These are phyloP conservation scores for Ovibos moschatus DNA, from an alignment of 2,113 vertebrate species.

Conservation along the genomic window DNA sequence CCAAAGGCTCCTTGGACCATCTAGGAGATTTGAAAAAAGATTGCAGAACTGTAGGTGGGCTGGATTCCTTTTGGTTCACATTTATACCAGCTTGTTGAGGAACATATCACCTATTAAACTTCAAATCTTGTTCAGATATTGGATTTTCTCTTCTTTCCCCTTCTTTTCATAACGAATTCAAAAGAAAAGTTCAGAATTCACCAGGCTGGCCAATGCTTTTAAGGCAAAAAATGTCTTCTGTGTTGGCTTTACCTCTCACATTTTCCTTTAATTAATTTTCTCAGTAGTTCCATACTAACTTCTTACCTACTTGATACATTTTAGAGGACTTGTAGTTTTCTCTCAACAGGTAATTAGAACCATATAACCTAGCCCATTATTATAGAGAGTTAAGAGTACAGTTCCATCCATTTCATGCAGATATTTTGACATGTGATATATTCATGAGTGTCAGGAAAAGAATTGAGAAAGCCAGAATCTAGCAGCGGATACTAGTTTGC, in stretches of 20 bases:
- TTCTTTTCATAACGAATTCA: background rate
- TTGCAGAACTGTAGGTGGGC: background rate
- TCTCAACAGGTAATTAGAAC: background rate
- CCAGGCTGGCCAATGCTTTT: background rate
- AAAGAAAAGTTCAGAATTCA: background rate
- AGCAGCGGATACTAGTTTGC: background rate
- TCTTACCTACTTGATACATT: background rate
- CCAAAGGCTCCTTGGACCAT: background rate
- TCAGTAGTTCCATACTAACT: background rate
- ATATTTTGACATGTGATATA: background rate
- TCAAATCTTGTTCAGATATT: background rate
- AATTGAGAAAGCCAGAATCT: background rate
- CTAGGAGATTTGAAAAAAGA: background rate
- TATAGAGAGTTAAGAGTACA: background rate
- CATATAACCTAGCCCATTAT: background rate
- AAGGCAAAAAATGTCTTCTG: background rate
- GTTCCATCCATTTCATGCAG: background rate
- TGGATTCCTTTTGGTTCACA: background rate
- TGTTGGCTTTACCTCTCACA: background rate
- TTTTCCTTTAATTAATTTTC: slow-evolving; percentile 3
- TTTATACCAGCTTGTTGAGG: background rate
- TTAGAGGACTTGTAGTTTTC: background rate
- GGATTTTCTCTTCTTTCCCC: background rate
- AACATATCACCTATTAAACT: background rate
- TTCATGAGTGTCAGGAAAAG: background rate